Evolutionary conservation across 2,888 invertebrate species (phyloP).

Genomic region (Eupeodes latifasciatus): DNA sequence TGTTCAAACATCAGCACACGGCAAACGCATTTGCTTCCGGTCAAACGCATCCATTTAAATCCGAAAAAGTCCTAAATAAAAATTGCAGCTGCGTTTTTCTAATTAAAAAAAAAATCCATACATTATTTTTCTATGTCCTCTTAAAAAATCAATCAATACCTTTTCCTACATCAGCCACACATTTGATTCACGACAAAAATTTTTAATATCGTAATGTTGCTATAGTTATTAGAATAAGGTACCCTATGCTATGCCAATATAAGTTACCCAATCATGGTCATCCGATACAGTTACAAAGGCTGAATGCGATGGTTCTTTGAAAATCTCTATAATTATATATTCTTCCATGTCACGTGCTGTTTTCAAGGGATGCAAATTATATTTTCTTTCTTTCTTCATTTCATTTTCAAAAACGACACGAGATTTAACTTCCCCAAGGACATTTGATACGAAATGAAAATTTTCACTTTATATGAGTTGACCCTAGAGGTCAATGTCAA

Average conservation of each 20-base stretch:
- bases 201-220: no score
- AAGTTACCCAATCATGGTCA: conserved; percentile 65
- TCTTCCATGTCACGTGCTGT: conserved; percentile 68
- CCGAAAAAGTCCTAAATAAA: not conserved
- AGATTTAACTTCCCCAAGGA: conserved; percentile 70
- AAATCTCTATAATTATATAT: conserved; percentile 69
- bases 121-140: conserved; percentile 43
- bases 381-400: conserved; percentile 23
- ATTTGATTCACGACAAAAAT: not conserved
- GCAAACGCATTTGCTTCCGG: conserved; percentile 46
- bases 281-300: conserved; percentile 71
- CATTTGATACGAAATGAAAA: conserved; percentile 63
- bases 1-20: conserved; percentile 8
- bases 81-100: conserved; percentile 65
- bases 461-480: conserved; percentile 37
- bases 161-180: not conserved
- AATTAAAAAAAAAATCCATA: conserved; percentile 59
- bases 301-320: conserved; percentile 34
- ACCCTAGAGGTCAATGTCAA: conserved; percentile 72
- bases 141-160: conserved; percentile 69
- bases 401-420: conserved; percentile 58
- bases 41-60: conserved; percentile 60
- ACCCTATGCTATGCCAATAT: conserved; percentile 43
- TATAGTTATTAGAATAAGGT: no score
- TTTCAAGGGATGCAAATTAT: conserved; percentile 74